phyloP scores from a whole-genome alignment of 2,888 invertebrate genomes.

The Pachliopta kotzebuea region DNA sequence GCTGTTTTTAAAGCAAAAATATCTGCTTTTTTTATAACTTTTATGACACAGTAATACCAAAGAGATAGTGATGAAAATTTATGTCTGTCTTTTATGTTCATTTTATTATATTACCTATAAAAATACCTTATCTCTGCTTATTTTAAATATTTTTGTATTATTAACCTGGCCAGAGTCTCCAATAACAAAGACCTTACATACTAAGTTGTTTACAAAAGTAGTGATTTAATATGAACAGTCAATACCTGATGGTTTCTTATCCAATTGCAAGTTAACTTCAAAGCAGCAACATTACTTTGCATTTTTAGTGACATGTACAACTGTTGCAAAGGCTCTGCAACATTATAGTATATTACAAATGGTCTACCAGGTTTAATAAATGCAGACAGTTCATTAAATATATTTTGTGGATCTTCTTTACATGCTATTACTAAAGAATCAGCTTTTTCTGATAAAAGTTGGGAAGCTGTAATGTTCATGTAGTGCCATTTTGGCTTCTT shows the following conservation, averaged over 20 bases:
- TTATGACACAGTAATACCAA: no score
- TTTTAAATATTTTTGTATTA: no score
- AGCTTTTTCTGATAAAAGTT: constrained; percentile 82
- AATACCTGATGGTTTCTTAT: constrained; percentile 92
- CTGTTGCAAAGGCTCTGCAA: constrained; percentile 91
- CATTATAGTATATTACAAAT: constrained; percentile 90
- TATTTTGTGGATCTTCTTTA: constrained; percentile 92
- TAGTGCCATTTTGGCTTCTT: constrained; percentile 85
- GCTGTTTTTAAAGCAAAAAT: no score
- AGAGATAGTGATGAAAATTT: no score
- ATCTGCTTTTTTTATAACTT: no score
- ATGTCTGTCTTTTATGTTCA: no score
- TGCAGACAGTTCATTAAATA: constrained; percentile 87
- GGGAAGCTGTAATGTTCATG: constrained; percentile 84
- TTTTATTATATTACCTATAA: no score
- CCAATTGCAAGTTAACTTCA: constrained; percentile 93
- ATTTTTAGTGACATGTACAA: constrained; percentile 89
- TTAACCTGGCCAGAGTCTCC: no score
- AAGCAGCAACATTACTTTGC: constrained; percentile 84
- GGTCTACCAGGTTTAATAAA: constrained; percentile 91
- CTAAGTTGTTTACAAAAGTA: no score
- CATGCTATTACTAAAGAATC: constrained; percentile 89
- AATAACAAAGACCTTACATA: no score
- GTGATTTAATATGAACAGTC: no score
- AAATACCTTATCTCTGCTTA: no score